A percentile compares a stretch with the other conserved stretches of the same genome.
Conservation (phyloP, 2,888 invertebrate genomes). For the Drosophila koepferae region DNA sequence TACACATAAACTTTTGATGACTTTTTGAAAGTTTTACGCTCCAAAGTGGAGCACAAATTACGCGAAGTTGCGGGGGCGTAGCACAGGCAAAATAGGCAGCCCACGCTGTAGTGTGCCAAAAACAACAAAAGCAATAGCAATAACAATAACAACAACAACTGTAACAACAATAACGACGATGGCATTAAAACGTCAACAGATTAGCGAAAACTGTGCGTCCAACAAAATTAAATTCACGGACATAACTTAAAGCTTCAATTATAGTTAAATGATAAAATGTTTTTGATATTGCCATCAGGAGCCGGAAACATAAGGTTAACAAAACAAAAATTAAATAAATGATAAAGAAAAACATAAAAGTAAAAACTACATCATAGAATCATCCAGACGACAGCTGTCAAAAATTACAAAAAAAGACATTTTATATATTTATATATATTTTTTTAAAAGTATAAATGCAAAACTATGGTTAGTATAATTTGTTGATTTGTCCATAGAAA, state of each 20-base stretch:
- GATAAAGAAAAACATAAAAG: not conserved
- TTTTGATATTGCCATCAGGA: not conserved
- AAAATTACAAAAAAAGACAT: not conserved
- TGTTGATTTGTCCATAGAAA: not conserved
- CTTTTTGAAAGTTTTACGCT: constrained; percentile 74
- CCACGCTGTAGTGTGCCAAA: constrained; percentile 32
- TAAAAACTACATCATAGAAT: not conserved
- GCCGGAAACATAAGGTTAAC: not conserved
- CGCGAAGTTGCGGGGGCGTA: constrained; percentile 22
- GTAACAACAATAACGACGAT: constrained; percentile 13
- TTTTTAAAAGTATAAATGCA: not conserved
- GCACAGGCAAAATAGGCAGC: constrained; percentile 4
- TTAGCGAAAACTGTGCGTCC: constrained; percentile 37
- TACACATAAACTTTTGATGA: constrained; percentile 74
- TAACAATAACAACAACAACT: constrained; percentile 15
- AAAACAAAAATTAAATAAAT: not conserved
- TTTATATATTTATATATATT: not conserved
- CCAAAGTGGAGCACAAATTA: constrained; percentile 68
- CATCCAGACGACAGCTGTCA: not conserved
- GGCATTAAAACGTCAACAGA: constrained; percentile 54
- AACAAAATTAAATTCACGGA: constrained; percentile 25
- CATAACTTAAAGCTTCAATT: constrained; percentile 40
- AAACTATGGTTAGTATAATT: constrained; percentile 12
- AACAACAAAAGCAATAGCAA: constrained; percentile 34
- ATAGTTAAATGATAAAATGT: constrained; percentile 8